phyloP scores from a whole-genome alignment of 2,888 invertebrate genomes.

The Eudemis profundana region DNA sequence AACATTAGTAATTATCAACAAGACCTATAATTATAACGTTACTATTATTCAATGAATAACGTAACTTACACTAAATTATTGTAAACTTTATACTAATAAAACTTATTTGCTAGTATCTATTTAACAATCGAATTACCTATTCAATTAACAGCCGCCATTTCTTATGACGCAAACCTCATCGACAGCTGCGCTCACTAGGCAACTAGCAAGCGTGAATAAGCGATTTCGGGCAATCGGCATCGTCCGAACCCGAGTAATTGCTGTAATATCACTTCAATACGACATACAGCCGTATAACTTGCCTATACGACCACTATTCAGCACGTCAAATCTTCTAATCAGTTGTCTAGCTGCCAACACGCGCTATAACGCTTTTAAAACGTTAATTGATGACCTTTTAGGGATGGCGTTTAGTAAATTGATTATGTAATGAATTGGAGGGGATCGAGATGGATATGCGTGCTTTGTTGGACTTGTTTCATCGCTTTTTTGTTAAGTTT shows the following conservation, averaged over 20 bases:
- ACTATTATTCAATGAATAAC: no score
- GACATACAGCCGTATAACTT: conserved; percentile 18
- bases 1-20: no score
- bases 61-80: no score
- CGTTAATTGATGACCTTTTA: conserved; percentile 57
- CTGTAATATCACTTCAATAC: conserved; percentile 45
- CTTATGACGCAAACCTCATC: conserved; percentile 20
- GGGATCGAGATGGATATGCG: conserved; percentile 8
- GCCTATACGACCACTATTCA: conserved; percentile 16
- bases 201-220: conserved; percentile 81
- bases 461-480: conserved; percentile 5
- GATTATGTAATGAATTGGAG: conserved; percentile 33
- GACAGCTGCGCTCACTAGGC: conserved; percentile 73
- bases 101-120: no score
- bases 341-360: conserved; percentile 45
- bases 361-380: conserved; percentile 21
- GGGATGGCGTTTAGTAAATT: conserved; percentile 48
- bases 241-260: conserved; percentile 30
- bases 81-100: no score
- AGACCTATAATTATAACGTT: no score
- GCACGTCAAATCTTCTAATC: conserved; percentile 53
- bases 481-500: not conserved
- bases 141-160: conserved; percentile 37
- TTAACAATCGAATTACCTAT: no score
- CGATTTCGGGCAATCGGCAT: conserved; percentile 68